phyloP scores from a whole-genome alignment of 2,888 invertebrate species.

The Cantharis nigra region DNA sequence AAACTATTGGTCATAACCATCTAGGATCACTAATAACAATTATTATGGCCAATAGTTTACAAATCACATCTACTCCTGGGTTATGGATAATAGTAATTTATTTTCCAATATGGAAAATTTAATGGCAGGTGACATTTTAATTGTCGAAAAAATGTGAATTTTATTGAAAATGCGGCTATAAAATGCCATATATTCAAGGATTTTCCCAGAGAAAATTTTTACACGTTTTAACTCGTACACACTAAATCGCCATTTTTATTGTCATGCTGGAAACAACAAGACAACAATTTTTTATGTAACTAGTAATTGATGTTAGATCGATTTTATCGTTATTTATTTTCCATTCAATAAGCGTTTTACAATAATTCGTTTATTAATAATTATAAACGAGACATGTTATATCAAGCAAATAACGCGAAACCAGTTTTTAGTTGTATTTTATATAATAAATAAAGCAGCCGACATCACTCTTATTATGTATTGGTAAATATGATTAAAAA shows the following conservation, averaged over 20 bases:
- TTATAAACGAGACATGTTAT: neutral
- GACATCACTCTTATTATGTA: neutral
- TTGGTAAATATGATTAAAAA: neutral
- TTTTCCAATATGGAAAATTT: neutral
- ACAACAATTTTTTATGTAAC: neutral
- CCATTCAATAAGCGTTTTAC: slow-evolving; percentile 12
- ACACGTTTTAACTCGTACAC: slow-evolving; percentile 14
- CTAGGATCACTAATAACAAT: no score
- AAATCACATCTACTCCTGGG: neutral
- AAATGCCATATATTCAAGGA: slow-evolving; percentile 15
- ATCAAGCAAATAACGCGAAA: slow-evolving; percentile 7
- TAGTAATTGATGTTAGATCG: slow-evolving; percentile 11
- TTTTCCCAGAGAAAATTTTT: slow-evolving; percentile 21
- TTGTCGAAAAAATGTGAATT: neutral
- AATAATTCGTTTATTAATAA: slow-evolving; percentile 20
- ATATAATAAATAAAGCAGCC: neutral
- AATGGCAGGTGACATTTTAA: neutral
- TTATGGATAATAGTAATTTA: neutral
- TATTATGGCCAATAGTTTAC: neutral
- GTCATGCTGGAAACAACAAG: slow-evolving; percentile 2
- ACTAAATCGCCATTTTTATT: slow-evolving; percentile 8
- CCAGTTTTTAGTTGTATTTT: slow-evolving; percentile 3
- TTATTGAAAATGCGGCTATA: slow-evolving; percentile 5
- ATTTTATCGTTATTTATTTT: slow-evolving; percentile 19
- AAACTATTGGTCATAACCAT: no score